Base-by-base conservation (phyloP, 2,888 invertebrate species). In the Scaptodrosophila latifasciaeformis region DNA sequence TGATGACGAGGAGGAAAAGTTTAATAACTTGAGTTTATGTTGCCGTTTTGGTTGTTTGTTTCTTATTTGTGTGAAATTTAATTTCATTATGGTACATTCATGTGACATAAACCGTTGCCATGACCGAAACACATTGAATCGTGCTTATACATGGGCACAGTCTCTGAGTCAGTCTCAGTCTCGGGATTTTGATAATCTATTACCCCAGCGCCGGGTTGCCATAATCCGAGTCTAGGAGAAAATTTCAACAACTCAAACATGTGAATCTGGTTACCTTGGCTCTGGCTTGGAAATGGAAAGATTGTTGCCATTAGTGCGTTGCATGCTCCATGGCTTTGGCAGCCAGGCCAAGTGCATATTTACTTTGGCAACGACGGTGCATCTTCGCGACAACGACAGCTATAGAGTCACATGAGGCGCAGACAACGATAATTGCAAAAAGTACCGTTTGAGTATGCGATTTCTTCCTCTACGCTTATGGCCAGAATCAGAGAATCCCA, bases 121-220 rank as follows among this genome's bases (percentile, higher is more conserved):
- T 27, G 13, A 27, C 43, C 18, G 21, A 27, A 12, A 2, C 12
- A 10, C 19, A n/a, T n/a, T n/a, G n/a, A n/a, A 65, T 68, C 62
- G 65, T 68, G 71, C 58, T 43, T 52, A 47, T 34, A 31, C 31
- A 19, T 57, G 56, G 30, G 56, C 56, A 3, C 24, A 62, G 59
- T 24, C 10, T 13, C 46, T 19, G 4, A 12, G 9, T 3, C 39
- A 15, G 18, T 17, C 9, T 4, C 19, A 9, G 70, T 67, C 57
- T 59, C 57, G 75, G 75, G 78, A 80, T 72, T 81, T 81, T 78
- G 75, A 75, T 75, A 75, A 81, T 75, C 81, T 81, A 81, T 75
- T 81, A 70, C 75, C 70, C 70, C 78, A 66, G 60, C n/a, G n/a
- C n/a, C n/a, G 65, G 61, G 65, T 68, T 69, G 65, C 69, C 66